Conservation (phyloP, 2,113 vertebrate genomes). For the Paralichthys olivaceus region DNA sequence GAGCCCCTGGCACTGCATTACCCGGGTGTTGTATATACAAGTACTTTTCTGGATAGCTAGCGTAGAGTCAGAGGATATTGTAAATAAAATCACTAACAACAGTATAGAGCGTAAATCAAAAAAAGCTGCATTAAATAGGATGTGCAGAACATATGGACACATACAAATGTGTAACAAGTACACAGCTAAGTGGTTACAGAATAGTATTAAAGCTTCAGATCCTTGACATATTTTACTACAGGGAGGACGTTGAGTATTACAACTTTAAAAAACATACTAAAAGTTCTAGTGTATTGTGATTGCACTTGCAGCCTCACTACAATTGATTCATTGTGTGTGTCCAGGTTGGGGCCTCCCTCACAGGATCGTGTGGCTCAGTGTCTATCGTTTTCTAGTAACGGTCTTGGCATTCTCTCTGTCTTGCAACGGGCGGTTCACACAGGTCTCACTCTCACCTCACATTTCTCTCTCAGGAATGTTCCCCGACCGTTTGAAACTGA, state of each 20-base stretch:
- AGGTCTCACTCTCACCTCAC: constrained; percentile 16
- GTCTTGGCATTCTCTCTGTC: constrained; percentile 32
- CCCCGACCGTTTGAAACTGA: not conserved
- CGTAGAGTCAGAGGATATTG: constrained; percentile 6
- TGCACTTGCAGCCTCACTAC: constrained; percentile 40
- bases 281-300: constrained; percentile 7
- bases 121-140: not conserved
- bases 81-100: constrained; percentile 12
- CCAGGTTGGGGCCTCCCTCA: constrained; percentile 59
- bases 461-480: constrained; percentile 29
- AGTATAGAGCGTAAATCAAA: not conserved
- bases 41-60: constrained; percentile 20
- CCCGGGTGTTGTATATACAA: constrained; percentile 15
- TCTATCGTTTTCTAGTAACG: constrained; percentile 57
- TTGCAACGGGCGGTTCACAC: constrained; percentile 11
- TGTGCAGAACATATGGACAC: too few species aligned
- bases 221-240: too few species aligned
- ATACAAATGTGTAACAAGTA: not conserved
- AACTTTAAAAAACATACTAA: not conserved
- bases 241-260: not conserved
- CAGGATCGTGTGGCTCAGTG: constrained; percentile 66
- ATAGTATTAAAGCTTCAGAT: too few species aligned
- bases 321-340: constrained; percentile 68
- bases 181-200: too few species aligned
- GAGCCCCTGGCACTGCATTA: not conserved